Base-by-base conservation (phyloP, 2,797 vertebrate species). In the Lophotriccus pileatus region DNA sequence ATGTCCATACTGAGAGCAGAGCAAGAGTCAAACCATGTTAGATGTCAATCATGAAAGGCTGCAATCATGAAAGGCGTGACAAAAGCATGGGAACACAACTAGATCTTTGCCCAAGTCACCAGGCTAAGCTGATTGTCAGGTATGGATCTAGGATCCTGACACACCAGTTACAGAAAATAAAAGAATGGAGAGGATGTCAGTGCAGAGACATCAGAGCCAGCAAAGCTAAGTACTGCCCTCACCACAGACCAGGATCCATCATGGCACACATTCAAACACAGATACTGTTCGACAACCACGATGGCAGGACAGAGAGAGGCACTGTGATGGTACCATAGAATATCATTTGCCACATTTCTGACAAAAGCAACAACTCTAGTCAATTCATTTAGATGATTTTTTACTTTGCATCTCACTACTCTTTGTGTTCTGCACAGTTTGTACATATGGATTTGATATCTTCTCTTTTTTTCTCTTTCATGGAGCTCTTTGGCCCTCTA, bases 251-350 rank as follows among this genome's bases (percentile, higher is more conserved):
- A 75, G 30, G 32, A 44, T n/a, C 25, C 37, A n/a, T 16, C 60
- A 50, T 0, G 1, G 47, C 1, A 3, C 0, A 1, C 13, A 10
- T 52, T 66, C 60, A 50, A 28, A 41, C 0, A 1, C 1, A 0
- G 13, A 12, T 9, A 30, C 7, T 1, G 0, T 55, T 69, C 2
- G 2, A 23, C 18, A 39, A 21, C 14, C 68, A 70, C 0, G 0
- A 36, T 3, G 9, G 50, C 52, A 24, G 30, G 28, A 66, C 9
- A 36, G 34, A 1, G 23, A 50, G 53, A 0, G 32, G 28, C 41
- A 39, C 3, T 63, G 25, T 28, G 34, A 36, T 10, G 6, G 32
- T 30, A 76, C 32, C 19, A 77, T 10, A 78, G 41, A 47, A 56
- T 12, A 43, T 12, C 12, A 37, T 50, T 43, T 62, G 22, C 13